These are phyloP conservation scores for Apodemia hepburni DNA, from an alignment of 2,888 invertebrate genomes.

Conservation along the genomic window DNA sequence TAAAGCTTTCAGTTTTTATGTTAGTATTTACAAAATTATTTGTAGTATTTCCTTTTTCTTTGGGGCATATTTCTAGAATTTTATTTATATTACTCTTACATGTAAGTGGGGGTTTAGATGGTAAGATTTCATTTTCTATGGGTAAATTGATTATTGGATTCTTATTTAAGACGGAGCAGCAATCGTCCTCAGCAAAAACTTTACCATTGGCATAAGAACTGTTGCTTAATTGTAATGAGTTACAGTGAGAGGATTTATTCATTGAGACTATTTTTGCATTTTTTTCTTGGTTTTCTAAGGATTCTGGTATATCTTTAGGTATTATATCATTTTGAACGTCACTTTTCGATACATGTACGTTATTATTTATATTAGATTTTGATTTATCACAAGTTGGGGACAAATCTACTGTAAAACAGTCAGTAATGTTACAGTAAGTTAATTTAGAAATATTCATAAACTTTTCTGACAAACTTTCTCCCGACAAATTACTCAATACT, in stretches of 20 bases:
- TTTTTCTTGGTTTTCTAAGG: not conserved
- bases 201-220: not conserved
- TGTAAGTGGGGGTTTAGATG: not conserved
- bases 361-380: not conserved
- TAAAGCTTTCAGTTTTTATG: too few relatives aligned
- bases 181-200: not conserved
- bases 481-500: slow-evolving; percentile 2
- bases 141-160: not conserved
- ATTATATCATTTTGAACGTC: not conserved
- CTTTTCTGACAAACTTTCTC: not conserved
- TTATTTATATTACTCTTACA: not conserved
- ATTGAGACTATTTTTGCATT: not conserved
- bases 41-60: not conserved
- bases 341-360: not conserved
- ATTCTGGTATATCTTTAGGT: not conserved
- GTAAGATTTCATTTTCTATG: not conserved
- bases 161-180: not conserved
- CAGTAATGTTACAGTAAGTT: not conserved
- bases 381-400: not conserved
- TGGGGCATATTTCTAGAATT: not conserved
- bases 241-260: not conserved
- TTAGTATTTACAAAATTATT: not conserved
- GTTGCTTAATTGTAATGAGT: not conserved
- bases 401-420: not conserved
- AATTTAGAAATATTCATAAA: not conserved